A percentile compares a stretch with the other conserved stretches of the same genome.
These are phyloP conservation scores for Myotis lucifugus DNA, from an alignment of 2,113 vertebrate species.

Conservation along the genomic window DNA sequence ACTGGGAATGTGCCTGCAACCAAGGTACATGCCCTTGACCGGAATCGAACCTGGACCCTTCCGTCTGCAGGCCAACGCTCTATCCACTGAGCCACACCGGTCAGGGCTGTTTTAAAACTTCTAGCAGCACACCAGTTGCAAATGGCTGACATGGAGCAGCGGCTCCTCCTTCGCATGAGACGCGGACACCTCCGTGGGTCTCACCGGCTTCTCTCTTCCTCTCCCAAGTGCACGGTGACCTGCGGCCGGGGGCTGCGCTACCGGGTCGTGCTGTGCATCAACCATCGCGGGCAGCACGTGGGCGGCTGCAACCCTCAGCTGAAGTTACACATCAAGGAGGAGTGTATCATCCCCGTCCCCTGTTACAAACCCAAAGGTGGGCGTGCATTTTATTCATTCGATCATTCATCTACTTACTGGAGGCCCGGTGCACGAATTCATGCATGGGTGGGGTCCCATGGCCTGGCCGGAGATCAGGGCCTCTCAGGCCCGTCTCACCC, in stretches of 20 bases:
- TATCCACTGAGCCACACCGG: too few relatives aligned
- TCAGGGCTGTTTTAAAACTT: too few relatives aligned
- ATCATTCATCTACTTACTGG: too few relatives aligned
- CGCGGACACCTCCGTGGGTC: accelerated
- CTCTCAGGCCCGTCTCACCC: too few relatives aligned
- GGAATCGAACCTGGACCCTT: too few relatives aligned
- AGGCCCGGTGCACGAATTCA: too few relatives aligned
- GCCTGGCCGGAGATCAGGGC: too few relatives aligned
- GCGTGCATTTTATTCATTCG: not conserved
- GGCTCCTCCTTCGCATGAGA: too few relatives aligned
- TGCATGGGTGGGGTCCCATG: too few relatives aligned
- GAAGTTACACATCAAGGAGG: slow-evolving; percentile 95
- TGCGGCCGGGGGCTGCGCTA: slow-evolving; percentile 94
- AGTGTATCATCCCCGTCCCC: slow-evolving; percentile 91
- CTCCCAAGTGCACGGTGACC: slow-evolving; percentile 92
- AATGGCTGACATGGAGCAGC: accelerated
- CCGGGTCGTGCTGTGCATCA: slow-evolving; percentile 94
- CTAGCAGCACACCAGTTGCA: not conserved
- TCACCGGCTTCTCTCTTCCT: slow-evolving; percentile 23
- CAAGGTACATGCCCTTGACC: too few relatives aligned
- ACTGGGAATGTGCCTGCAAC: too few relatives aligned
- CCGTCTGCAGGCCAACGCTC: accelerated
- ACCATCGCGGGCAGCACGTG: slow-evolving; percentile 92
- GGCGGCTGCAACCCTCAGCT: slow-evolving; percentile 91
- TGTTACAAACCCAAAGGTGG: slow-evolving; percentile 94